These are phyloP conservation scores for Villa cingulata DNA, from an alignment of 2,888 invertebrate species.

Conservation along the genomic window DNA sequence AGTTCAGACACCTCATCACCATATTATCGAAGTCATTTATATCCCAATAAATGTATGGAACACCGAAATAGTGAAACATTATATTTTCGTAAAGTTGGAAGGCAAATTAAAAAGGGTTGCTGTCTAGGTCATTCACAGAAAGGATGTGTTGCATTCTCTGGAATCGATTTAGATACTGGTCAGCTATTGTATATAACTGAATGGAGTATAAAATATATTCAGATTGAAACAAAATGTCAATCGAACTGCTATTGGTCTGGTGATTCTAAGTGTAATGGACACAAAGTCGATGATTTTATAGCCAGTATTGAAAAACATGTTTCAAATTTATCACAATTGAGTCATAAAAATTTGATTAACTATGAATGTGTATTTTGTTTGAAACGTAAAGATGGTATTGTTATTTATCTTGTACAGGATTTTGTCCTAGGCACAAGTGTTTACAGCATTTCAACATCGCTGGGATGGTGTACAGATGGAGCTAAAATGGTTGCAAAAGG, in stretches of 20 bases:
- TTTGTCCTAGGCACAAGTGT: slow-evolving; percentile 41
- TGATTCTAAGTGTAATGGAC: slow-evolving; percentile 29
- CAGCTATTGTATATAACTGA: slow-evolving; percentile 59
- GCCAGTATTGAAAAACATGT: slow-evolving; percentile 61
- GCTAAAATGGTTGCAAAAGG: slow-evolving; percentile 47
- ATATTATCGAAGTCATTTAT: slow-evolving; percentile 26
- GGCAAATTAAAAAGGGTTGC: slow-evolving; percentile 57
- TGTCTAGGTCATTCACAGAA: slow-evolving; percentile 64
- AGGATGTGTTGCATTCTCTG: slow-evolving; percentile 61
- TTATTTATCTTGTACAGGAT: slow-evolving; percentile 56
- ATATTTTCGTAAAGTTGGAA: slow-evolving; percentile 43
- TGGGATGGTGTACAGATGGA: slow-evolving; percentile 37
- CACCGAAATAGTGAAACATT: slow-evolving; percentile 42
- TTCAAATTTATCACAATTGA: slow-evolving; percentile 51
- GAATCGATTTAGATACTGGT: slow-evolving; percentile 60
- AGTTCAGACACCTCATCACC: slow-evolving; percentile 40
- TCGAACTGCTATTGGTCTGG: slow-evolving; percentile 26
- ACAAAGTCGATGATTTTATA: slow-evolving; percentile 32
- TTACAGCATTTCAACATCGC: slow-evolving; percentile 27
- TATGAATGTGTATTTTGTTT: slow-evolving; percentile 58
- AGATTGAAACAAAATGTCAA: slow-evolving; percentile 29
- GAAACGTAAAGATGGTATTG: slow-evolving; percentile 46
- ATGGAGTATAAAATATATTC: slow-evolving; percentile 49
- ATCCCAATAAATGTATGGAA: slow-evolving; percentile 34
- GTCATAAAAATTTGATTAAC: slow-evolving; percentile 57